These are phyloP conservation scores for Hippocampus comes DNA, from an alignment of 2,113 vertebrate species.

Conservation along the genomic window DNA sequence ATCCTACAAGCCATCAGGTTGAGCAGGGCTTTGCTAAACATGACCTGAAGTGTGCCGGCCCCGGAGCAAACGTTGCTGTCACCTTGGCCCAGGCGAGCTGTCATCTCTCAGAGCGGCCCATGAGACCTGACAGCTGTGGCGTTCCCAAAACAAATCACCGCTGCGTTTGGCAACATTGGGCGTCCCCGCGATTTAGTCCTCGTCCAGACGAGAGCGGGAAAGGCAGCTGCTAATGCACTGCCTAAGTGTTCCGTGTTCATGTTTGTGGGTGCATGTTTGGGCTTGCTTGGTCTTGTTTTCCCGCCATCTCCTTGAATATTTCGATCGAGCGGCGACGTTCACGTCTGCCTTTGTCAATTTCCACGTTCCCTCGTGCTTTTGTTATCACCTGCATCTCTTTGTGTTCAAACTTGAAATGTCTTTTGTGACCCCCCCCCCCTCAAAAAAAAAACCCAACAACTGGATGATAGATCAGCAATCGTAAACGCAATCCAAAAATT, in stretches of 20 bases:
- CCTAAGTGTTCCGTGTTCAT: constrained; percentile 14
- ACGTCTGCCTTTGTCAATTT: constrained; percentile 33
- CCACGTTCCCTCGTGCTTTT: constrained; percentile 8
- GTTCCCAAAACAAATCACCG: constrained; percentile 75
- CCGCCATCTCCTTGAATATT: constrained; percentile 29
- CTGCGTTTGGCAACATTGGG: constrained; percentile 68
- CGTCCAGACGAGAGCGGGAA: constrained; percentile 51
- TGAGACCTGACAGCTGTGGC: constrained; percentile 71
- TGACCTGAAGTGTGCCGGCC: constrained; percentile 79
- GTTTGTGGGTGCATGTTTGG: constrained; percentile 15
- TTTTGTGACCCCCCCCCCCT: not conserved
- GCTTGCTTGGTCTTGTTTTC: constrained; percentile 39
- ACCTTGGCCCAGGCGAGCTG: constrained; percentile 67
- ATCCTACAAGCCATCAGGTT: constrained; percentile 80
- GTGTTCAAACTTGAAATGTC: constrained; percentile 3
- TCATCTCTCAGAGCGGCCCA: constrained; percentile 60
- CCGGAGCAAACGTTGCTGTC: constrained; percentile 77
- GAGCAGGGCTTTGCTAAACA: constrained; percentile 76
- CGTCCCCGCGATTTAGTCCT: constrained; percentile 67
- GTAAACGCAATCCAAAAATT: not conserved
- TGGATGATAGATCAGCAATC: not conserved
- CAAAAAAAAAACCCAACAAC: not conserved
- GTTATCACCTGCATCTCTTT: constrained; percentile 26
- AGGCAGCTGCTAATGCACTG: constrained; percentile 60
- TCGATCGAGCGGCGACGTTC: constrained; percentile 16